phyloP scores from a whole-genome alignment of 2,797 vertebrate species.

The Hippopotamyrus pictus region DNA sequence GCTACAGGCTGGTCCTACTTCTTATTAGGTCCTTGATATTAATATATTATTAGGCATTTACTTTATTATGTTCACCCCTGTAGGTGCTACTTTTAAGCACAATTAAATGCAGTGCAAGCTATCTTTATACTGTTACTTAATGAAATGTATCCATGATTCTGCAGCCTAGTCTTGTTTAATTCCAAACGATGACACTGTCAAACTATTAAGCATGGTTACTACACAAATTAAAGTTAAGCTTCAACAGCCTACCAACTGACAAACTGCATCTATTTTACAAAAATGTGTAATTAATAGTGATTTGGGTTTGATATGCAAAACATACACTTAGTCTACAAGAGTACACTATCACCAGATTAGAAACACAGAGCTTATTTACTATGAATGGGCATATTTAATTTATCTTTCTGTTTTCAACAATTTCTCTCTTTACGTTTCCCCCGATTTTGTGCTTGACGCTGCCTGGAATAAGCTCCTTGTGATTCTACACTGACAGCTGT shows the following conservation, averaged over 20 bases:
- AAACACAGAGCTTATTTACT: not conserved
- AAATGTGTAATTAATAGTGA: not conserved
- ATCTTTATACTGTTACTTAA: not conserved
- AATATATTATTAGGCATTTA: not conserved
- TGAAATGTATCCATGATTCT: not conserved
- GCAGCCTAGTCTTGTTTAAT: not conserved
- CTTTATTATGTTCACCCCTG: not conserved
- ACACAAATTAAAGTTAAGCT: not conserved
- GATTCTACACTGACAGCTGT: not conserved
- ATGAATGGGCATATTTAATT: not conserved
- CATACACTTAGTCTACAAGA: not conserved
- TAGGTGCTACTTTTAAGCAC: not conserved
- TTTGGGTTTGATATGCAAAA: not conserved
- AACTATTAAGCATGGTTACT: not conserved
- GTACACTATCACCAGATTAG: not conserved
- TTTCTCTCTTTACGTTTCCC: not conserved
- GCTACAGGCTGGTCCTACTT: not conserved
- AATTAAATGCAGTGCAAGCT: not conserved
- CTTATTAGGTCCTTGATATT: not conserved
- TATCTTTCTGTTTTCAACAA: not conserved
- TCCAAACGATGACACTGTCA: not conserved
- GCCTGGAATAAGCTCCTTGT: not conserved
- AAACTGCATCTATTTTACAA: not conserved
- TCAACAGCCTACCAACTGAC: not conserved
- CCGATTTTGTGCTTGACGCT: not conserved